Percentiles rank a stretch among this genome's conserved stretches.
phyloP scores from a whole-genome alignment of 2,888 invertebrate genomes.

The Drosophila paramelanica region DNA sequence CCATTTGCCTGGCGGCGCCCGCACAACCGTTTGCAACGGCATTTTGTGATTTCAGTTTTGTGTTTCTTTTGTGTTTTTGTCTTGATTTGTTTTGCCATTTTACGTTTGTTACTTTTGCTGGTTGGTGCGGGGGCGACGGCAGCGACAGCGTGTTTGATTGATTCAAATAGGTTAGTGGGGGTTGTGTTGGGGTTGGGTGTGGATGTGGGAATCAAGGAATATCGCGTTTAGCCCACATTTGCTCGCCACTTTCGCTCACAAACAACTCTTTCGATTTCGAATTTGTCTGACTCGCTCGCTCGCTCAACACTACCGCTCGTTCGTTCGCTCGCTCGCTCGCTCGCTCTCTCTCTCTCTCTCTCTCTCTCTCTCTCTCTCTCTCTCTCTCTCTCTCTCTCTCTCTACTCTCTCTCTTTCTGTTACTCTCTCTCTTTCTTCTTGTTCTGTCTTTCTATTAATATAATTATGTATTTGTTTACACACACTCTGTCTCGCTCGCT shows the following conservation, averaged over 20 bases:
- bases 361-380: constrained; percentile 14
- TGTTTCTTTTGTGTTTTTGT: not conserved
- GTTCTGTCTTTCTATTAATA: constrained; percentile 32
- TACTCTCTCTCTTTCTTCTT: constrained; percentile 24
- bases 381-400: constrained; percentile 3
- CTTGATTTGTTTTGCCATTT: not conserved
- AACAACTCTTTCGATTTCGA: constrained; percentile 17
- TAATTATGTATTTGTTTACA: constrained; percentile 44
- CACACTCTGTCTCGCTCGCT: constrained; percentile 41
- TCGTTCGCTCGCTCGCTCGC: constrained; percentile 34
- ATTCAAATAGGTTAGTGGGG: not conserved
- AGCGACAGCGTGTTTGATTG: no score
- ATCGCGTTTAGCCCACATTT: constrained; percentile 27
- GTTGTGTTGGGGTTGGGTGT: not conserved
- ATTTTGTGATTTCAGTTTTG: constrained; percentile 5
- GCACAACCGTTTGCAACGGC: constrained; percentile 10
- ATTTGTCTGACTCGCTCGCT: constrained; percentile 59
- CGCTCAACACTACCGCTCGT: constrained; percentile 48
- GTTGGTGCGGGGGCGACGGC: no score
- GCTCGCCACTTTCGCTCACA: constrained; percentile 31
- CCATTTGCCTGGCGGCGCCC: constrained; percentile 6
- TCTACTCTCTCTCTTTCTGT: constrained; percentile 3
- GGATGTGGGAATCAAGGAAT: constrained; percentile 8
- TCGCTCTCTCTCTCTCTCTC: constrained; percentile 24
- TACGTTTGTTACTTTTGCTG: not conserved